Evolutionary conservation across 1,140 invertebrate species (phyloP).

Genomic region (Sycobia sp.): DNA sequence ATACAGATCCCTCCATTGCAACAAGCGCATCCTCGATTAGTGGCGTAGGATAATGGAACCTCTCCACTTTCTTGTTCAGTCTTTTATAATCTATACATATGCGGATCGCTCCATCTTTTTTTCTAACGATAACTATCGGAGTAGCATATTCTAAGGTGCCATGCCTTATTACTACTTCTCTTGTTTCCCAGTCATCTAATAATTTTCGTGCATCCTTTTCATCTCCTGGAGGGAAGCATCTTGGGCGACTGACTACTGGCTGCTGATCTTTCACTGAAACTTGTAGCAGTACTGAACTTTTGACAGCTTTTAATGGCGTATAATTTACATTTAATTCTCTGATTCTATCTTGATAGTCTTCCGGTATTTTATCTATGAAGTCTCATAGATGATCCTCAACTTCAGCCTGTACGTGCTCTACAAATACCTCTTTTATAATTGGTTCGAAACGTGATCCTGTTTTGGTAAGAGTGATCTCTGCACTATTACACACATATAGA

Average conservation of each 20-base stretch:
- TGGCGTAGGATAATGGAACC: background rate
- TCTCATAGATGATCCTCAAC: background rate
- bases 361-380: background rate
- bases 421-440: background rate
- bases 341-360: background rate
- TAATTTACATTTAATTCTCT: slow-evolving; percentile 1
- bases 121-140: background rate
- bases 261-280: slow-evolving; percentile 7
- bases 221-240: slow-evolving; percentile 22
- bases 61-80: background rate
- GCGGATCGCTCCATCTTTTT: background rate
- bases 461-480: slow-evolving; percentile 2
- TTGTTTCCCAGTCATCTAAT: slow-evolving; percentile 13
- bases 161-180: slow-evolving; percentile 15
- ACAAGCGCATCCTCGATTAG: background rate
- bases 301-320: background rate
- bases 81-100: slow-evolving; percentile 11
- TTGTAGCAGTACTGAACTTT: slow-evolving; percentile 5
- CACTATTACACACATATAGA: slow-evolving; percentile 30
- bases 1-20: background rate
- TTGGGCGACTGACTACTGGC: slow-evolving; percentile 7
- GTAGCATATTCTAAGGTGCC: slow-evolving; percentile 4
- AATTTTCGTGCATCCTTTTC: slow-evolving; percentile 7
- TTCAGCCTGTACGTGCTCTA: background rate
- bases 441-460: slow-evolving; percentile 2